Base-by-base conservation (phyloP, 2,113 vertebrate genomes). In the Periophthalmodon schlosseri region DNA sequence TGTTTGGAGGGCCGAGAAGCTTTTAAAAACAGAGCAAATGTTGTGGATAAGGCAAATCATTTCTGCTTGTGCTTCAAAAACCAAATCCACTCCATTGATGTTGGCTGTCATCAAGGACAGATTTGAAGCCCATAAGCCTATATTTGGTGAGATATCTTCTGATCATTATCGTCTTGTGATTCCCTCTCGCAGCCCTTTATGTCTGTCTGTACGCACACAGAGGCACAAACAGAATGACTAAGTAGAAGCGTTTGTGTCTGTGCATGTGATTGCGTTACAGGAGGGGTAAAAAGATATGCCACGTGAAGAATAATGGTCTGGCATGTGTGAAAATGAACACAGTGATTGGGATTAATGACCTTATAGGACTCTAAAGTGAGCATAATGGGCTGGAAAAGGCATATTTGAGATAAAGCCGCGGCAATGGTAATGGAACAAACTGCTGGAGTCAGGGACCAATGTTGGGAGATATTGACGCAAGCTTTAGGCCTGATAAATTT, bases 331-430 rank as follows among this genome's bases (percentile, higher is more conserved):
- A 90, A 91, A 88, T 88, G 91, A 91, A 89, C 85, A 89, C 84
- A 69, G 75, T 91, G 85, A 92, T 92, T 88, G 85, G 89, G 88
- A 92, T 92, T 91, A 92, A 92, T 91, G 89, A 91, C 88, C 85
- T 92, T 89, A 90, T 86, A 82, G 86, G 81, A 87, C 76, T 13
- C 85, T 84, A 90, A 91, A 90, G 91, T 90, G 87, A 84, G 74
- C 87, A 90, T 91, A 91, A 92, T 92, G 88, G 87, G 87, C 82
- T 90, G 87, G 84, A 91, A 92, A 92, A 91, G 88, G 89, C 85
- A 86, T 90, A 89, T 90, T 92, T 75, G 85, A 84, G 88, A 90
- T 89, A 86, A 87, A 90, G 77, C 86, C 76, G 14, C 84, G 72
- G 84, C 77, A 84, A 88, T 82, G 69, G 78, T 86, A 87, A 88